Base-by-base conservation (phyloP, 2,797 vertebrate genomes). In the Lacerta bilineata region DNA sequence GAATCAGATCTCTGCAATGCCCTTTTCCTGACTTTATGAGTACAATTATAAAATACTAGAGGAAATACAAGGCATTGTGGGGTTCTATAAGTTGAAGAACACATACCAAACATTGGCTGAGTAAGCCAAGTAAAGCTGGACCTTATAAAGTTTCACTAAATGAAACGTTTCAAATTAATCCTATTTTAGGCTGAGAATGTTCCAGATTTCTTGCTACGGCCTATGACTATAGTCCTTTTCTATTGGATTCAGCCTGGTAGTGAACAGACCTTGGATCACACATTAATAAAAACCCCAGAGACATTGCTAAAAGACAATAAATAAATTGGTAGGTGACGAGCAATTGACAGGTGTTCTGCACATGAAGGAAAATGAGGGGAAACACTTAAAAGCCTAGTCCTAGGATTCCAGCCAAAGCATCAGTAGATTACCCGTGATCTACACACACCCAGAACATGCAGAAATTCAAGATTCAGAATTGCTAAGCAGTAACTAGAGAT, bases 11-110 rank as follows among this genome's bases (percentile, higher is more conserved):
- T 80, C 5, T 83, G 46, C 17, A 93, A 79, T 84, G 72, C 46
- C 17, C 87, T 80, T 90, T 78, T 84, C 88, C 33, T 89, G 27
- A 83, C 71, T 66, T 50, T 85, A 87, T 17, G 76, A 93, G 89
- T 13, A 18, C 8, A 86, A 59, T 75, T 36, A 7, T 39, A 85
- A 76, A 33, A 81, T 90, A 72, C 85, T 91, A 23, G 27, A 39
- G 91, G 36, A 83, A 91, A 91, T 29, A 64, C 59, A 79, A 76
- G 9, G 77, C 33, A 69, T 81, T 88, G 1, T n/a, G 23, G n/a
- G 33, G 46, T 66, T 29, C 71, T 46, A 50, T 66, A 36, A 66
- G 0, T 61, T 17, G 69, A 92, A 64, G 61, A 83, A 77, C 50
- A 61, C 69, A 80, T 68, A 83, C 41, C 29, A 66, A 39, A 82